Percentiles rank a stretch among this genome's conserved stretches.
These are phyloP conservation scores for Danaus melanippus DNA, from an alignment of 1,140 invertebrate genomes.

Conservation along the genomic window DNA sequence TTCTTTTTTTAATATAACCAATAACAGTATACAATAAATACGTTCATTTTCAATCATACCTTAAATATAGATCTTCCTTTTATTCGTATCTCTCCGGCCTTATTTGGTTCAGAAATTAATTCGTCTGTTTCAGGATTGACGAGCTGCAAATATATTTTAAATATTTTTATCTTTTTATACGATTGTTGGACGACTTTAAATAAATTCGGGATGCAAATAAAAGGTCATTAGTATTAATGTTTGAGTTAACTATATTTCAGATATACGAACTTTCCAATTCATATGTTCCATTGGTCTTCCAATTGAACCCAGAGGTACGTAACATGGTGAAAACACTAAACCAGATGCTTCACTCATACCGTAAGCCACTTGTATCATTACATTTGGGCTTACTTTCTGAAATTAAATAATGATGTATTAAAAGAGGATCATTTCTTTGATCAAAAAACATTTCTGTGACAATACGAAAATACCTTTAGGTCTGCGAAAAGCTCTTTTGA, in stretches of 20 bases:
- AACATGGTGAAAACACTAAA: not conserved
- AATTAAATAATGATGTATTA: slow-evolving; percentile 1
- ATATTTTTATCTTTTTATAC: not conserved
- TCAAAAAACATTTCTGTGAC: too few relatives aligned
- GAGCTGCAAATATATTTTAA: slow-evolving; percentile 20
- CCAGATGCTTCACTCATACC: slow-evolving; percentile 10
- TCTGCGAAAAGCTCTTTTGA: too few relatives aligned
- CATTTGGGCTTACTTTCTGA: slow-evolving; percentile 12
- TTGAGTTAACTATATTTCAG: not conserved
- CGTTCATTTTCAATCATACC: slow-evolving; percentile 12
- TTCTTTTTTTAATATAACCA: too few relatives aligned
- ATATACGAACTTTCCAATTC: slow-evolving; percentile 16
- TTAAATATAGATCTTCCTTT: slow-evolving; percentile 25
- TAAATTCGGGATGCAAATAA: not conserved
- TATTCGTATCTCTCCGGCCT: slow-evolving; percentile 27
- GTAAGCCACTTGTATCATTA: slow-evolving; percentile 1
- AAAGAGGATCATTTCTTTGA: too few relatives aligned
- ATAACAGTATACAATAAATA: too few relatives aligned
- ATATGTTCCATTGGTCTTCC: slow-evolving; percentile 12
- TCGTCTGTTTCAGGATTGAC: slow-evolving; percentile 23
- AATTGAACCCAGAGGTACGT: slow-evolving; percentile 6
- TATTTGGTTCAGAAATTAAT: slow-evolving; percentile 22
- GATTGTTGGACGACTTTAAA: slow-evolving; percentile 1
- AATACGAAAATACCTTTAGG: too few relatives aligned
- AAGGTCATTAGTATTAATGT: not conserved